Conservation (phyloP, 2,113 vertebrate genomes). For the Myiagra hebetior region DNA sequence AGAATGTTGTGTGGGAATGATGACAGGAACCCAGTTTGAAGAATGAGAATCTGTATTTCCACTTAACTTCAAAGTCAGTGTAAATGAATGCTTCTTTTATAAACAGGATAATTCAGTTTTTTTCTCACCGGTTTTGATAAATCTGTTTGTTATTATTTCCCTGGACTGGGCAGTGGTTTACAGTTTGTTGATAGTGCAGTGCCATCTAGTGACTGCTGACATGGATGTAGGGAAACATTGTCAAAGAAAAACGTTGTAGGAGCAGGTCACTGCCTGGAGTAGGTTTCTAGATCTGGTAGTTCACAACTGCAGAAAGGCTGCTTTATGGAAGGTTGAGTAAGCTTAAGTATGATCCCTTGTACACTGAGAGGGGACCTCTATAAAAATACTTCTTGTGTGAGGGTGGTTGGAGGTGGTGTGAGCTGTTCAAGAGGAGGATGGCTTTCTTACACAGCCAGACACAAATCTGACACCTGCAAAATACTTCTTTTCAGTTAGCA, state of each 20-base stretch:
- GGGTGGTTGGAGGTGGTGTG: background rate
- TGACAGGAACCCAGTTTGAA: background rate
- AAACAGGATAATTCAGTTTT: background rate
- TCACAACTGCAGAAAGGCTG: background rate
- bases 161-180: background rate
- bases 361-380: background rate
- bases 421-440: background rate
- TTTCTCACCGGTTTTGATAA: background rate
- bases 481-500: background rate
- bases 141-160: background rate
- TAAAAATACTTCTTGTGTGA: background rate
- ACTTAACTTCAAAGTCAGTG: constrained; percentile 12
- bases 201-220: constrained; percentile 48
- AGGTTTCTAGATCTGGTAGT: background rate
- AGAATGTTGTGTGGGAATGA: background rate
- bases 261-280: fast-evolving
- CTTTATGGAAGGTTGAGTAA: background rate
- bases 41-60: constrained; percentile 16
- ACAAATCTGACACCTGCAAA: background rate
- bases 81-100: background rate
- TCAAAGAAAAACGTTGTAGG: background rate
- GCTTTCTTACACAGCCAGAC: background rate
- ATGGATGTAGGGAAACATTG: background rate
- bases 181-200: background rate
- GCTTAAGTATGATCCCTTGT: background rate